Evolutionary conservation across 35 echinoderm and acorn worm species (phyloP), one percentile per base, ranked within the genome.

Genomic region (Stichopus chloronotus): DNA sequence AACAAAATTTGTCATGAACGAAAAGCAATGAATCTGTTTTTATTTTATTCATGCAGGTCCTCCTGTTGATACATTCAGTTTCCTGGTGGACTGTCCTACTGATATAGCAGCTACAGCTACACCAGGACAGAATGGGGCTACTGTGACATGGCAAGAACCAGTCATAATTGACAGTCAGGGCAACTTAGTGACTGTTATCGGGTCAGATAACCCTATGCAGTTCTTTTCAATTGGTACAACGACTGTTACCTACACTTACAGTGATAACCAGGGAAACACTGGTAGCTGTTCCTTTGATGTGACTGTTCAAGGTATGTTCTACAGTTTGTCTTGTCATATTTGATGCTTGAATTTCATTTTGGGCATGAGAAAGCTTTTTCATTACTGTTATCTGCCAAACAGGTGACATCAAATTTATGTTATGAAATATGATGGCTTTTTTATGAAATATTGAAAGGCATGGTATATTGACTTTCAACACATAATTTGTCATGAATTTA

Each of bases 171-270:
- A 88, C 58, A 60, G 58, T 60, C 58, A 57, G 58, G 25, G 23
- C 17, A 88, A 53, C 8, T 59, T 56, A 30, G 86, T 88, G 25
- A 14, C 30, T 19, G 22, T 0, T 16, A 30, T 13, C 13, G 86
- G 86, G 7, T 30, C 86, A 5, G 0, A 0, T 4, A 24, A 22
- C 19, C 86, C 86, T 11, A 88, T 52, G 23, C 58, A 88, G 57
- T 24, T 65, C 53, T 88, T 88, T 24, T 20, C 19, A 19, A 53
- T 88, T 55, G 86, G 86, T 13, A 63, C 58, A 11, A 16, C 86
- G 19, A 88, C 86, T 88, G 63, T 88, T 71, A 83, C 80, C 80
- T 83, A 83, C 80, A 83, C 80, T 57, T 83, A 55, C 80, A 83
- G 80, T 83, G 80, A 83, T 57, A 17, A 14, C 80, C 80, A 55